Conservation (phyloP, 2,888 invertebrate genomes). For the Desoria tigrina region DNA sequence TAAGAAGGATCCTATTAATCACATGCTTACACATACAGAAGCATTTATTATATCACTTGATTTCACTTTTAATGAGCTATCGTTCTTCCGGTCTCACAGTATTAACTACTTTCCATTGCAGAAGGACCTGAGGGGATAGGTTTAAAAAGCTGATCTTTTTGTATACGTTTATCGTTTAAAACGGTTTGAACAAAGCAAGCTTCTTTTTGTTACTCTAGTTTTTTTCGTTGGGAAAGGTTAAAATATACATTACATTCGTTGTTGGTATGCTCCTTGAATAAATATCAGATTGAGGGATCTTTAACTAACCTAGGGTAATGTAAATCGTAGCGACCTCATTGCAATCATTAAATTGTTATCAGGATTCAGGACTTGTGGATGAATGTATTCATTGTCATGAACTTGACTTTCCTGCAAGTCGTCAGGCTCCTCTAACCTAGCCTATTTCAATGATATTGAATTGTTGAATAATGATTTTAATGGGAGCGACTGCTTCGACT, state of each 20-base stretch:
- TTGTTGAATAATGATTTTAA: too few species aligned
- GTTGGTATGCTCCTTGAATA: not conserved
- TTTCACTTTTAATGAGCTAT: not conserved
- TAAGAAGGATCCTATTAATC: constrained; percentile 22
- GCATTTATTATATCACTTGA: constrained; percentile 24
- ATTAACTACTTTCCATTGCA: too few species aligned
- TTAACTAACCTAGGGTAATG: constrained; percentile 6
- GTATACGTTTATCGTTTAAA: too few species aligned
- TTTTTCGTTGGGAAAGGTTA: too few species aligned
- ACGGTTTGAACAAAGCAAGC: too few species aligned
- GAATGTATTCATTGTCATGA: constrained; percentile 7
- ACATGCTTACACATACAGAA: constrained; percentile 29
- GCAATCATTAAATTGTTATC: constrained; percentile 9
- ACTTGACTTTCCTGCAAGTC: not conserved
- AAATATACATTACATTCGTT: not conserved
- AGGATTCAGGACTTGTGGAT: not conserved
- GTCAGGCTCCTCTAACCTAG: not conserved
- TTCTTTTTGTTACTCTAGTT: constrained; percentile 9
- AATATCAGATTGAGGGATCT: constrained; percentile 6
- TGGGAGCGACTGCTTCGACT: too few species aligned
- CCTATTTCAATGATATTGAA: not conserved
- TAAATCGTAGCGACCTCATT: not conserved
- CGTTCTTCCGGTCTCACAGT: constrained; percentile 27
- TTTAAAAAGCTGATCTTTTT: too few species aligned
- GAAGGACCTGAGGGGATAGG: too few species aligned